These are phyloP conservation scores for Plemyria rubiginata DNA, from an alignment of 2,888 invertebrate species.

Conservation along the genomic window DNA sequence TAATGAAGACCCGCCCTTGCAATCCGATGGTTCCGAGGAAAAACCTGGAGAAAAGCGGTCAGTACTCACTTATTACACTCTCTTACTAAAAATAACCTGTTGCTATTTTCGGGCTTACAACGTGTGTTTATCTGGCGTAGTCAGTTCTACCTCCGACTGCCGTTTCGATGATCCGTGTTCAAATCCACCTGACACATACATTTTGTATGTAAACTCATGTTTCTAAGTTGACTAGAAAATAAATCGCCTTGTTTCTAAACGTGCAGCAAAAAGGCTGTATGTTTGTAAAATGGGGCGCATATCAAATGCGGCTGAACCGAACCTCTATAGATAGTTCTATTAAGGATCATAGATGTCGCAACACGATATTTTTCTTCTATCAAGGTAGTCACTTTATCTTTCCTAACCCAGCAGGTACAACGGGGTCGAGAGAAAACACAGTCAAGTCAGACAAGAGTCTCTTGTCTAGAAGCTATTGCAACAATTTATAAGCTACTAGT, in stretches of 20 bases:
- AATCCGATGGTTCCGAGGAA: slow-evolving; percentile 64
- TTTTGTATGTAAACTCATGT: background rate
- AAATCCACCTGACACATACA: background rate
- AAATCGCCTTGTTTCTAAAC: slow-evolving; percentile 11
- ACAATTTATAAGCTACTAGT: too few relatives aligned
- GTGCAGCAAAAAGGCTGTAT: slow-evolving; percentile 2
- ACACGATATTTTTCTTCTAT: slow-evolving; percentile 24
- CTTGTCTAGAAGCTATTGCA: too few relatives aligned
- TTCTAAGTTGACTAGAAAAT: background rate
- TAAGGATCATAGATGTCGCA: slow-evolving; percentile 46
- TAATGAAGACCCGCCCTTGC: slow-evolving; percentile 73
- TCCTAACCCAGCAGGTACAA: too few relatives aligned
- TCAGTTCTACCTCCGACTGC: background rate
- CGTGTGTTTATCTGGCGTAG: background rate
- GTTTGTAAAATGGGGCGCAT: slow-evolving; percentile 16
- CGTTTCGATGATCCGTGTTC: slow-evolving; percentile 9
- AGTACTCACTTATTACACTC: slow-evolving; percentile 23
- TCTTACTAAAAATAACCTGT: background rate
- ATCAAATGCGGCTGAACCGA: slow-evolving; percentile 45
- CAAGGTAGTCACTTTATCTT: background rate
- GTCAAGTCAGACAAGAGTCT: too few relatives aligned
- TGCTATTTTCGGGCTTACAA: background rate
- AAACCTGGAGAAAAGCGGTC: slow-evolving; percentile 75
- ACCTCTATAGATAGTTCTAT: slow-evolving; percentile 37
- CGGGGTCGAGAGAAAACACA: too few relatives aligned